Evolutionary conservation across 2,113 vertebrate genomes (phyloP), one percentile per base, ranked within the genome.

Genomic region (Lontra canadensis): DNA sequence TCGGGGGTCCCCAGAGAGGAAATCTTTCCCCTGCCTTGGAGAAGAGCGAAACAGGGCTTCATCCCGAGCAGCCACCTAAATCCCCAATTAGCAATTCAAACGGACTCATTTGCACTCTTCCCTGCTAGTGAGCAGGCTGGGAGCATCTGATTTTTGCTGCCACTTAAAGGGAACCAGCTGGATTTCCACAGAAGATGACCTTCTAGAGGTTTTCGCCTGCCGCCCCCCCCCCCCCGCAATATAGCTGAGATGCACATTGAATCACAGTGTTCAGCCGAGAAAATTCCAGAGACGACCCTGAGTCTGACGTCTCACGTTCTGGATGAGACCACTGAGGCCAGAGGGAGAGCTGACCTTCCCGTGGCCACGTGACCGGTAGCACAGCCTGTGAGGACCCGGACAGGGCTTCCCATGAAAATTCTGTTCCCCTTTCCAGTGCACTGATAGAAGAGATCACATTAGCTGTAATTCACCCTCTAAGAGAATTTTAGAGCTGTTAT

Each of bases 41-140:
- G 97, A 98, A 98, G 98, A 98, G 98, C 84, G 97, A 98, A 97
- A 86, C 88, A 87, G 89, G 84, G 96, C 93, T 98, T 97, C 98
- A 97, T 96, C 98, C 97, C 57, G 83, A 96, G 97, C 96, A 92
- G 97, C 96, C 97, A 93, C 65, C 97, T 94, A 97, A 98, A 97
- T 98, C 97, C 97, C 97, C 97, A 98, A 97, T 96, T 97, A 98
- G 97, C 98, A 98, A 97, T 98, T 98, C 96, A 97, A 98, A 98
- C 96, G 97, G 97, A 96, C 96, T 96, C 93, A 97, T 97, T 52
- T 47, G 97, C 96, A 90, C 93, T 95, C 96, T 86, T 92, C 96
- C 95, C 90, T 73, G 97, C 95, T 83, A 94, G 88, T 97, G 97
- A 97, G 96, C 44, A 90, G 31, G 96, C 36, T 98, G 93, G 96